A percentile compares a stretch with the other conserved stretches of the same genome.
Conservation (phyloP, 2,113 vertebrate genomes). For the Scomber colias region DNA sequence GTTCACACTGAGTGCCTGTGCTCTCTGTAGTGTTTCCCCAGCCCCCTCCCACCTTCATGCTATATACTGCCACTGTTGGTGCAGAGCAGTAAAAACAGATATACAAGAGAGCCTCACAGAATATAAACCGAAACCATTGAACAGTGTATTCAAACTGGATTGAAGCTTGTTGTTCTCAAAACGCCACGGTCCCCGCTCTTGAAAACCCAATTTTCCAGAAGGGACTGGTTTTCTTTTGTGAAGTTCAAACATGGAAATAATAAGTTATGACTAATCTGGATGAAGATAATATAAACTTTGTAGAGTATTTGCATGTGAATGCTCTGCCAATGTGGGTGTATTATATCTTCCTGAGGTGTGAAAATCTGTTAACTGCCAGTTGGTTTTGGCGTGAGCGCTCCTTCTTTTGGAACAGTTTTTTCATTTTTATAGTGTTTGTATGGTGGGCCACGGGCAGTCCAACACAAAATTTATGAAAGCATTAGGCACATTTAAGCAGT, state of each 20-base stretch:
- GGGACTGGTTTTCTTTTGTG: background rate
- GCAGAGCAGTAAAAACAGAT: slow-evolving; percentile 52
- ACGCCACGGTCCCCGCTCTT: background rate
- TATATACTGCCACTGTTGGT: slow-evolving; percentile 51
- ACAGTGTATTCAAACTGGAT: slow-evolving; percentile 12
- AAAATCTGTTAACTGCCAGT: slow-evolving; percentile 73
- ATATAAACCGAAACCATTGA: slow-evolving; percentile 22
- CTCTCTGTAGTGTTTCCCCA: slow-evolving; percentile 60
- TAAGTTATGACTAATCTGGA: slow-evolving; percentile 46
- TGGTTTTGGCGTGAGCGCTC: slow-evolving; percentile 69
- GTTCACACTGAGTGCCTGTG: slow-evolving; percentile 77
- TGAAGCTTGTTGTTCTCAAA: slow-evolving; percentile 49
- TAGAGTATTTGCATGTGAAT: slow-evolving; percentile 63
- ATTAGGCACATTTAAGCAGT: slow-evolving; percentile 56
- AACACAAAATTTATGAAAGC: slow-evolving; percentile 66
- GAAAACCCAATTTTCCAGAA: background rate
- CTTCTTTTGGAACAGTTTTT: slow-evolving; percentile 67
- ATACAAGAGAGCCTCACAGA: slow-evolving; percentile 26
- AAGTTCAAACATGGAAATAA: slow-evolving; percentile 27
- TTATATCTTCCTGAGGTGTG: slow-evolving; percentile 75
- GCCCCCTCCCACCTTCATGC: slow-evolving; percentile 36
- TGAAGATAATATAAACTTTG: slow-evolving; percentile 54
- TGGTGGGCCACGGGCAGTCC: slow-evolving; percentile 55
- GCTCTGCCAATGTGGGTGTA: slow-evolving; percentile 61
- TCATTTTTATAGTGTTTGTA: slow-evolving; percentile 53